These are phyloP conservation scores for Unio delphinus DNA, from an alignment of 2,888 invertebrate species.

Conservation along the genomic window DNA sequence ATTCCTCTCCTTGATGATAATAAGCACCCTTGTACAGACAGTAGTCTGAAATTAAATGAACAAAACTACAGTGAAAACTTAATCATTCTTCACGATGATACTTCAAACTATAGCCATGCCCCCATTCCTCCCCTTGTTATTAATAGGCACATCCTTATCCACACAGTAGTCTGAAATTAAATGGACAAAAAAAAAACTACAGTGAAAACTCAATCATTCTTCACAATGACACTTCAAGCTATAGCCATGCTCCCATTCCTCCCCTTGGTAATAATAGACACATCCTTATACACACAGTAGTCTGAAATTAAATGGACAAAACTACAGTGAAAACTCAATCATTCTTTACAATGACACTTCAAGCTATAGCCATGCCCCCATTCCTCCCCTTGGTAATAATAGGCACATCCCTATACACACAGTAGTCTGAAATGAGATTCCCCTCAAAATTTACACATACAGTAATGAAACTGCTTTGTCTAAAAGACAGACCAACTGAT, in stretches of 20 bases:
- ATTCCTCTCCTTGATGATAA: constrained; percentile 40
- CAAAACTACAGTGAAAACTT: no score
- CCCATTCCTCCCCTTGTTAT: constrained; percentile 13
- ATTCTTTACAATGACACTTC: constrained; percentile 21
- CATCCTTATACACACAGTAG: constrained; percentile 45
- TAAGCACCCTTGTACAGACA: constrained; percentile 48
- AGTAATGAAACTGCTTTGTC: no score
- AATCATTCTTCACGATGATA: no score
- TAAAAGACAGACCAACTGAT: no score
- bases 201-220: constrained; percentile 11
- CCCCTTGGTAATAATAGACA: constrained; percentile 44
- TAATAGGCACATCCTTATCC: constrained; percentile 44
- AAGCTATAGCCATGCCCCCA: no score
- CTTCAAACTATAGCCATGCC: no score
- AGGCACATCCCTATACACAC: constrained; percentile 45
- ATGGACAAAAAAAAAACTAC: neutral
- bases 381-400: constrained; percentile 26
- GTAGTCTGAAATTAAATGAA: constrained; percentile 24
- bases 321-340: neutral
- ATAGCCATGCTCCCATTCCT: constrained; percentile 48
- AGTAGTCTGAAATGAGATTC: constrained; percentile 34
- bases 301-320: constrained; percentile 22
- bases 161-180: constrained; percentile 40
- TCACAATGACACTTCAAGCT: constrained; percentile 45
- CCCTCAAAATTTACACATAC: no score